Evolutionary conservation across 2,888 invertebrate species (phyloP).

Genomic region (Eilema sororculum): DNA sequence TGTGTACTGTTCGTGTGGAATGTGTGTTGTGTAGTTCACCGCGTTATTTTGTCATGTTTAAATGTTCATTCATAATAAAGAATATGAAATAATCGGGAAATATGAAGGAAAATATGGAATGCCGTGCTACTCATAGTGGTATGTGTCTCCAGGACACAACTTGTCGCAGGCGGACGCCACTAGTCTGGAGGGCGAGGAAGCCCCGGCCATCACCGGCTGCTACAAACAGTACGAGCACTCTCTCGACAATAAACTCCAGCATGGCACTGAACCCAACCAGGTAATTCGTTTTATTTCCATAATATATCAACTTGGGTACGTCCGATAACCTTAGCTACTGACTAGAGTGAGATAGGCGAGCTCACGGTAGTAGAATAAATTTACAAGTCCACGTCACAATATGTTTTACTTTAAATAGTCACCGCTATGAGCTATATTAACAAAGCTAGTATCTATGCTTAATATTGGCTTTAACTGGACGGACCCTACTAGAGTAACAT

Average conservation of each 20-base stretch:
- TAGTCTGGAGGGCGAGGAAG: conserved; percentile 93
- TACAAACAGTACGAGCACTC: conserved; percentile 93
- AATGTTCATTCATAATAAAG: conserved; percentile 63
- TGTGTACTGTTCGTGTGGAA: conserved; percentile 82
- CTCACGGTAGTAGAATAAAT: background rate
- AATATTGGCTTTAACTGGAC: conserved; percentile 32
- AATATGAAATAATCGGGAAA: conserved; percentile 58
- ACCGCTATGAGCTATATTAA: conserved; percentile 19
- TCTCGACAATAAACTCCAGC: conserved; percentile 76
- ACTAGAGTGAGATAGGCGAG: conserved; percentile 24
- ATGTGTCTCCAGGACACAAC: conserved; percentile 93
- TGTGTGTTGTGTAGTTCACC: conserved; percentile 85
- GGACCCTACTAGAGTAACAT: conserved; percentile 37
- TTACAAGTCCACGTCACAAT: conserved; percentile 18
- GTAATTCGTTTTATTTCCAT: conserved; percentile 55
- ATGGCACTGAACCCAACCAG: conserved; percentile 75
- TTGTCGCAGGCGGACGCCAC: conserved; percentile 95
- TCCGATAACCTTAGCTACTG: conserved; percentile 48
- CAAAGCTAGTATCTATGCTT: background rate
- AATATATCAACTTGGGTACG: conserved; percentile 59
- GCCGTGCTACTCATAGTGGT: conserved; percentile 83
- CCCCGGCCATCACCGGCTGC: conserved; percentile 92
- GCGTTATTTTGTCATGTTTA: conserved; percentile 75
- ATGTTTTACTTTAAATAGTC: conserved; percentile 32
- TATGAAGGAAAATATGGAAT: conserved; percentile 65